These are phyloP conservation scores for Esox lucius DNA, from an alignment of 2,797 vertebrate genomes.

Conservation along the genomic window DNA sequence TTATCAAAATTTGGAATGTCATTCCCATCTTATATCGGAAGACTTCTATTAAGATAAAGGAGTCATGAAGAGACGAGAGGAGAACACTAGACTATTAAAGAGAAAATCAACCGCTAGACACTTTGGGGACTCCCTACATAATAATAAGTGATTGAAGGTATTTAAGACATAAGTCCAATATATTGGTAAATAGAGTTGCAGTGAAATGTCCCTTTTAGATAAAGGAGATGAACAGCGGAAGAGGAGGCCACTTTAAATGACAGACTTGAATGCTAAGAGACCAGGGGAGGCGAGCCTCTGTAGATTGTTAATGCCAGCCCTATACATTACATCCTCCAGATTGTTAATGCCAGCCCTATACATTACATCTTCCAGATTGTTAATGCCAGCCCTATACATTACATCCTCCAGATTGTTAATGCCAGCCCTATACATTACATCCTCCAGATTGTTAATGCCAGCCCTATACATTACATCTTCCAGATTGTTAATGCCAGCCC, in stretches of 20 bases:
- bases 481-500: background rate
- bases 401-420: slow-evolving; percentile 62
- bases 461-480: slow-evolving; percentile 66
- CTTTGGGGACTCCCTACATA: too few species aligned
- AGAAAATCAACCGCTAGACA: too few species aligned
- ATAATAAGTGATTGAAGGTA: too few species aligned
- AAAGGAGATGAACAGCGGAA: background rate
- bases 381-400: slow-evolving; percentile 28
- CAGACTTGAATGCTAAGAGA: background rate
- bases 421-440: slow-evolving; percentile 72
- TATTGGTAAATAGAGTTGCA: too few species aligned
- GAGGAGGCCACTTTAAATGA: background rate
- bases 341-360: too few species aligned
- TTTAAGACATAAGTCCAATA: too few species aligned
- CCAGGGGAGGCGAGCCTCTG: background rate
- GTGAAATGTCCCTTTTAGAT: background rate
- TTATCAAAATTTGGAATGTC: background rate
- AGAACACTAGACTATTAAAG: background rate
- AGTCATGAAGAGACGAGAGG: background rate
- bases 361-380: too few species aligned
- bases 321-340: slow-evolving; percentile 84
- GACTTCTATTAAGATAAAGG: too few species aligned
- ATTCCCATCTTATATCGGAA: background rate
- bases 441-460: slow-evolving; percentile 72
- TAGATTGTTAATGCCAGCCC: background rate